Conservation (phyloP, 2,888 invertebrate species). For the Drosophila mimica region DNA sequence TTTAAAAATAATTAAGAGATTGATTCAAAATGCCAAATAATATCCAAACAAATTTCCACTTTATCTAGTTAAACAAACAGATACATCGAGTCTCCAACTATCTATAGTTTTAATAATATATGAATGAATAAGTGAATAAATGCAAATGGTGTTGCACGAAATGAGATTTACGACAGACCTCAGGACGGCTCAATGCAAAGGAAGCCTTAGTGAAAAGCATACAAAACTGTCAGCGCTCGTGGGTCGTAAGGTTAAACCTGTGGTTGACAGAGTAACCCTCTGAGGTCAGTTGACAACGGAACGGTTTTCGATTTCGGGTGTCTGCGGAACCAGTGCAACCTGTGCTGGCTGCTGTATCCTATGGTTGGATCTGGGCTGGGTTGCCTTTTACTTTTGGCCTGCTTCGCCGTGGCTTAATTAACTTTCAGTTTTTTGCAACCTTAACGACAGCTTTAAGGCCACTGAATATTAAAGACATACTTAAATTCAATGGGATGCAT, state of each 20-base stretch:
- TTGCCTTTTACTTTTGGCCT: conserved; percentile 55
- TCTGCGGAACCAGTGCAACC: conserved; percentile 45
- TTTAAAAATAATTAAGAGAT: neutral
- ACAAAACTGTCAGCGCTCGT: conserved; percentile 47
- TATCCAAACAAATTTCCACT: neutral
- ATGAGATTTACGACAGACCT: neutral
- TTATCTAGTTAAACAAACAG: neutral
- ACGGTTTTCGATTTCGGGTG: conserved; percentile 21
- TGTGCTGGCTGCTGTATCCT: conserved; percentile 24
- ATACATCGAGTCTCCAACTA: neutral
- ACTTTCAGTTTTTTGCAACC: conserved; percentile 52
- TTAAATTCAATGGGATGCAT: conserved; percentile 8
- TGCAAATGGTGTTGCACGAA: neutral
- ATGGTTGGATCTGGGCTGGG: conserved; percentile 8
- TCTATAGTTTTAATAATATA: neutral
- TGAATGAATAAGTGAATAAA: neutral
- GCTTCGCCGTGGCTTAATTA: conserved; percentile 45
- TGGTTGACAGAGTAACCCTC: conserved; percentile 24
- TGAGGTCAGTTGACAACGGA: neutral
- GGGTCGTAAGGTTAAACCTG: conserved; percentile 64
- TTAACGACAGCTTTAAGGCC: conserved; percentile 31
- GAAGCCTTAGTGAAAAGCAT: conserved; percentile 28
- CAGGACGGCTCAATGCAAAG: neutral
- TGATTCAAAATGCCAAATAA: neutral
- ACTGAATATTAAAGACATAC: conserved; percentile 15